A percentile compares a stretch with the other conserved stretches of the same genome.
These are phyloP conservation scores for Drosophila flavopinicola DNA, from an alignment of 2,888 invertebrate genomes.

Conservation along the genomic window DNA sequence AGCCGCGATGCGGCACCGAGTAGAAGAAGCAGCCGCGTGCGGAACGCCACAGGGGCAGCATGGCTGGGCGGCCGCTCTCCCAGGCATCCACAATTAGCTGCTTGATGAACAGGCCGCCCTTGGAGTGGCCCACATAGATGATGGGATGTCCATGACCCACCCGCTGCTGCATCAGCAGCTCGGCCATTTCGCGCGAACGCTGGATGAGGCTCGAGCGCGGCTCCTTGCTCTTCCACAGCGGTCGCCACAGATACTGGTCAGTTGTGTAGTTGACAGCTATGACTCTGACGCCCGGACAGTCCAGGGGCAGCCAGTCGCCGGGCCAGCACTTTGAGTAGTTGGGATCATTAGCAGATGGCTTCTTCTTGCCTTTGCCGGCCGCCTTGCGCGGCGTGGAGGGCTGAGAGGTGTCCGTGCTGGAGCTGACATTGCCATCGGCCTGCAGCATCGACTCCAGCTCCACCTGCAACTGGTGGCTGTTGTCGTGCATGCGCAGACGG, in stretches of 20 bases:
- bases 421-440: slow-evolving; percentile 27
- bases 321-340: slow-evolving; percentile 92
- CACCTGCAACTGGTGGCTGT: slow-evolving; percentile 65
- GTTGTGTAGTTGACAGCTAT: slow-evolving; percentile 93
- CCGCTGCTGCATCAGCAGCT: slow-evolving; percentile 87
- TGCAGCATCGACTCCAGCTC: slow-evolving; percentile 71
- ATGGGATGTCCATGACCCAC: slow-evolving; percentile 91
- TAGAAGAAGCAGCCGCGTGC: slow-evolving; percentile 91
- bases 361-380: slow-evolving; percentile 34
- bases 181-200: slow-evolving; percentile 90
- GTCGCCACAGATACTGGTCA: slow-evolving; percentile 90
- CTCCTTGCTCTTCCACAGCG: slow-evolving; percentile 89
- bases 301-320: slow-evolving; percentile 92
- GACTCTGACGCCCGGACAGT: slow-evolving; percentile 91
- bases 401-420: background rate
- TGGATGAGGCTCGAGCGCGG: slow-evolving; percentile 88
- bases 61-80: slow-evolving; percentile 84
- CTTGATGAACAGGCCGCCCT: slow-evolving; percentile 94
- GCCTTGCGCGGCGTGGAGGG: slow-evolving; percentile 34
- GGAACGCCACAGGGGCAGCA: slow-evolving; percentile 85
- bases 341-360: slow-evolving; percentile 69
- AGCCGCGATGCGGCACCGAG: slow-evolving; percentile 94
- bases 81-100: slow-evolving; percentile 90
- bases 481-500: slow-evolving; percentile 81
- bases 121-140: slow-evolving; percentile 92